phyloP scores from a whole-genome alignment of 2,797 vertebrate genomes.

The Xerus rutilus region DNA sequence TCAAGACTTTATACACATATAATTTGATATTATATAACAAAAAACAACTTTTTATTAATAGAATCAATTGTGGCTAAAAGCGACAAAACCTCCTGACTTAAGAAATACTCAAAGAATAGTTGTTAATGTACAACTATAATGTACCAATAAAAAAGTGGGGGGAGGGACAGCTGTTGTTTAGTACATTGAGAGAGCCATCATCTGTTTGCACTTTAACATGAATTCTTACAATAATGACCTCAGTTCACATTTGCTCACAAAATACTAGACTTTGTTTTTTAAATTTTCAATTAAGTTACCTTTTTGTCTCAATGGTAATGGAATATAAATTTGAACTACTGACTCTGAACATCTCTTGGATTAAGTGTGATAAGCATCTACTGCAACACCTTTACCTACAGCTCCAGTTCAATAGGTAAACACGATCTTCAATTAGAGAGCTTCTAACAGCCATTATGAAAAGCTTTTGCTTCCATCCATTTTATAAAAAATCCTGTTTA shows the following conservation, averaged over 20 bases:
- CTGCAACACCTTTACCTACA: background rate
- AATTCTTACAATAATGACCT: constrained; percentile 54
- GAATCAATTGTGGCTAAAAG: constrained; percentile 23
- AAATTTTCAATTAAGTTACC: constrained; percentile 1
- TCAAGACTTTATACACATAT: constrained; percentile 17
- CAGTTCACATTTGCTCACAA: constrained; percentile 9
- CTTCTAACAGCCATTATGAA: background rate
- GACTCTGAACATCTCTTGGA: background rate
- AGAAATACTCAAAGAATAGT: background rate
- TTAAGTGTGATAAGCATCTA: background rate
- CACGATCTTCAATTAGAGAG: background rate
- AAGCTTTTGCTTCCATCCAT: constrained; percentile 11
- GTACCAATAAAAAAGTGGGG: too few species aligned
- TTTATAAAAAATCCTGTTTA: constrained; percentile 22
- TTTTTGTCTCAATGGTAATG: background rate
- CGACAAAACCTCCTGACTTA: constrained; percentile 40
- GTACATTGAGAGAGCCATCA: background rate
- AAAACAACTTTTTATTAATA: constrained; percentile 58
- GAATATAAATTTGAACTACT: background rate
- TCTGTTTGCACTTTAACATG: background rate
- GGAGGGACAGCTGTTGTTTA: background rate
- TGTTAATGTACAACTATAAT: background rate
- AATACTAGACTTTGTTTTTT: constrained; percentile 12
- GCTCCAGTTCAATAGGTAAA: constrained; percentile 11
- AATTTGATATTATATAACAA: constrained; percentile 41